These are phyloP conservation scores for Nipponia nippon DNA, from an alignment of 2,113 vertebrate genomes.

Conservation along the genomic window DNA sequence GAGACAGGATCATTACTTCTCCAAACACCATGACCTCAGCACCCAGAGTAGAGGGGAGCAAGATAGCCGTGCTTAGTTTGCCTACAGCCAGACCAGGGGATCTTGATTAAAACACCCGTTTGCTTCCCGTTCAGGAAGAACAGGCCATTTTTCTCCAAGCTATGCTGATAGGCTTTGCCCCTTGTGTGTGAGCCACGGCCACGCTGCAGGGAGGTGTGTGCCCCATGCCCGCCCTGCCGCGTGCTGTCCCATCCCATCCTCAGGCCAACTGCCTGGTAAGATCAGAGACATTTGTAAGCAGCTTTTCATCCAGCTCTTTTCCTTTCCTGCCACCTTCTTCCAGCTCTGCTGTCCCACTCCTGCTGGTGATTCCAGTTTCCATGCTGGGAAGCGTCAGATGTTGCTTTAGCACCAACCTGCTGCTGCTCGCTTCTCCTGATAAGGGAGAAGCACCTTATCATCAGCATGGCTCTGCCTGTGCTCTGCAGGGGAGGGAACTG, in stretches of 20 bases:
- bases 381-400: neutral
- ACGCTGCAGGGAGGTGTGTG: neutral
- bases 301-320: neutral
- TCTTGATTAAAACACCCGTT: neutral
- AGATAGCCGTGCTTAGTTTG: neutral
- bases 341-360: neutral
- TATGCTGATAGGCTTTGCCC: neutral
- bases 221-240: accelerated
- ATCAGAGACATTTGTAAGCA: neutral
- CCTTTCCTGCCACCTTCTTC: neutral
- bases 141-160: neutral
- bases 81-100: neutral
- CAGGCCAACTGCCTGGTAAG: neutral
- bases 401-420: accelerated
- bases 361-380: neutral
- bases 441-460: neutral
- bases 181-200: neutral
- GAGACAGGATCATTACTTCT: neutral
- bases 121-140: neutral
- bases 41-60: accelerated
- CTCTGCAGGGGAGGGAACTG: neutral
- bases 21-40: neutral
- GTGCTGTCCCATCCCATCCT: neutral
- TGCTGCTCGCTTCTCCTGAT: neutral
- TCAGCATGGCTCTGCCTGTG: neutral